phyloP scores from a whole-genome alignment of 2,797 vertebrate species.

The Nasua narica region DNA sequence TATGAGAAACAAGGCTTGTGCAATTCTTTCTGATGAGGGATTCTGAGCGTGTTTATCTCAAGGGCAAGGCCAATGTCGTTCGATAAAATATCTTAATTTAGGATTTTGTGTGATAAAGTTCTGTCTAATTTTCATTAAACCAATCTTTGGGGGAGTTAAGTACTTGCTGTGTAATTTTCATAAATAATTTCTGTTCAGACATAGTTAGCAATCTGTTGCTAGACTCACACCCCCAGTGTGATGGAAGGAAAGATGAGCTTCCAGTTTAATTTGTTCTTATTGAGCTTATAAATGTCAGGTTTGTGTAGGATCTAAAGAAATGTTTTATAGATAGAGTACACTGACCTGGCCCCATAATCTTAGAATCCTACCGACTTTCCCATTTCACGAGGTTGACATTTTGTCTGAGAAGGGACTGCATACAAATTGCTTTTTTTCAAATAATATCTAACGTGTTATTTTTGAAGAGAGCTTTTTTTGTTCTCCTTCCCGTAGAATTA shows the following conservation, averaged over 20 bases:
- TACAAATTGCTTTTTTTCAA: not conserved
- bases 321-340: not conserved
- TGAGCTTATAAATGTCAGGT: not conserved
- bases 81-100: slow-evolving; percentile 5
- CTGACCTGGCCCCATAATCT: not conserved
- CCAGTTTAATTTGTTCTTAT: not conserved
- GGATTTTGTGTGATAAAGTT: not conserved
- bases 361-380: not conserved
- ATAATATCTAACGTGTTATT: not conserved
- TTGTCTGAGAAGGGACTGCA: not conserved
- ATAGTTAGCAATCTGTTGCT: not conserved
- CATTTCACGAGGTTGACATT: not conserved
- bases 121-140: not conserved
- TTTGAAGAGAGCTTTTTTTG: not conserved
- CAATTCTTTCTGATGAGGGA: not conserved
- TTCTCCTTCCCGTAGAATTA: not conserved
- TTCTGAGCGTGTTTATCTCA: not conserved
- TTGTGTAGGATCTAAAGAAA: not conserved
- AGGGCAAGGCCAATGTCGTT: slow-evolving; percentile 5
- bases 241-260: slow-evolving; percentile 16
- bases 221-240: not conserved
- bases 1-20: not conserved
- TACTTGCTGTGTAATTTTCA: slow-evolving; percentile 12
- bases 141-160: not conserved
- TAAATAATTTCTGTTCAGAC: not conserved